Conservation (phyloP, 2,797 vertebrate genomes). For the Spea hammondii region DNA sequence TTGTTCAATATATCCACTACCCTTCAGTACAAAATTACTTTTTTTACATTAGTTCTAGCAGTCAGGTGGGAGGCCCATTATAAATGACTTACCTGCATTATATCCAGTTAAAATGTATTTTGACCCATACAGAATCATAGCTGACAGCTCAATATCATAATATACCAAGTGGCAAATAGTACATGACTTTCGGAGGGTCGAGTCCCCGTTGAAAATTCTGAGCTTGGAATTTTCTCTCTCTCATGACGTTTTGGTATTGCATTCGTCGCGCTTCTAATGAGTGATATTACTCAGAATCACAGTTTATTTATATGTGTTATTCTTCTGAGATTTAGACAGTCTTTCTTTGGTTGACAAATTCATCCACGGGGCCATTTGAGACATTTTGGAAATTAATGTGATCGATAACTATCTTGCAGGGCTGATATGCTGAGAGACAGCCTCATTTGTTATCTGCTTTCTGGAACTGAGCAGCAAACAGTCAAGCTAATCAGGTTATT, state of each 20-base stretch:
- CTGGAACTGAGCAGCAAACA: conserved; percentile 33
- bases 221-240: conserved; percentile 33
- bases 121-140: conserved; percentile 5
- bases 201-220: conserved; percentile 35
- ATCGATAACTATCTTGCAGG: conserved; percentile 12
- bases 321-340: conserved; percentile 34
- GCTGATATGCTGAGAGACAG: conserved; percentile 11
- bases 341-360: conserved; percentile 20
- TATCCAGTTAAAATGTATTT: conserved; percentile 13
- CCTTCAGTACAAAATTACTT: no score
- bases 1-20: no score
- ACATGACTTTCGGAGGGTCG: conserved; percentile 13
- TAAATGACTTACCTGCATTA: not conserved
- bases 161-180: conserved; percentile 20
- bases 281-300: conserved; percentile 18
- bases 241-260: not conserved
- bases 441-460: conserved; percentile 47
- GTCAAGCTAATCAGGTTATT: conserved; percentile 36
- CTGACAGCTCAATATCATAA: conserved; percentile 13
- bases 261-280: conserved; percentile 25
- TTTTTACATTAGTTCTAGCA: no score
- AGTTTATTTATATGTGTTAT: conserved; percentile 44
- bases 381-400: conserved; percentile 28
- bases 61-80: not conserved
- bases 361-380: conserved; percentile 10